phyloP scores from a whole-genome alignment of 2,113 vertebrate species.

The Morone saxatilis region DNA sequence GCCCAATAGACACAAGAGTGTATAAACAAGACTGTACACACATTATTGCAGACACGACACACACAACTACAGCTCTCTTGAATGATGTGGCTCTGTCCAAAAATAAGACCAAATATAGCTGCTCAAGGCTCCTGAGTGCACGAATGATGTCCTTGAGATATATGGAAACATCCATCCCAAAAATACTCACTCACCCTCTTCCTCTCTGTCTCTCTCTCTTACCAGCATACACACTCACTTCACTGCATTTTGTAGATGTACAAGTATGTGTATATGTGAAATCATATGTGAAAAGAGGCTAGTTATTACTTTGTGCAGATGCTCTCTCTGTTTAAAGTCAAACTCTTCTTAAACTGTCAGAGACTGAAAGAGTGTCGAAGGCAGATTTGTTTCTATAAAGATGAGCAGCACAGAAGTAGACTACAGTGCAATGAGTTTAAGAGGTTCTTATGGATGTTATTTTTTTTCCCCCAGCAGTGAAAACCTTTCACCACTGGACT shows the following conservation, averaged over 20 bases:
- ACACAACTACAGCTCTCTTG: constrained; percentile 21
- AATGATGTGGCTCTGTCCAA: constrained; percentile 65
- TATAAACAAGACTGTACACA: constrained; percentile 24
- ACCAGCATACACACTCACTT: neutral
- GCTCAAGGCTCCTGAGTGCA: constrained; percentile 29
- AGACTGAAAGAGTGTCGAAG: neutral
- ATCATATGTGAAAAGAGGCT: neutral
- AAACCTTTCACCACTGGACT: neutral
- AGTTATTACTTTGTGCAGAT: neutral
- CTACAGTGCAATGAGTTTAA: neutral
- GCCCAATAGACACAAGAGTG: constrained; percentile 13
- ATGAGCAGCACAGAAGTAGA: neutral
- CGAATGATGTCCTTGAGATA: constrained; percentile 58
- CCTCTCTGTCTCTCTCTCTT: neutral
- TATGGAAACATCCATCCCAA: constrained; percentile 32
- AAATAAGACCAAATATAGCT: constrained; percentile 62
- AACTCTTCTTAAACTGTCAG: neutral
- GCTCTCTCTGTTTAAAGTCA: neutral
- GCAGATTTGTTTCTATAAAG: neutral
- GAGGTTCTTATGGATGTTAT: neutral
- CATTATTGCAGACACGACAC: constrained; percentile 36
- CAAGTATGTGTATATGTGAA: neutral
- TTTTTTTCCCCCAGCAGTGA: no score
- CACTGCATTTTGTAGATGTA: neutral
- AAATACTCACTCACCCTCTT: neutral